Percentiles rank a stretch among this genome's conserved stretches.
phyloP scores from a whole-genome alignment of 2,113 vertebrate species.

The Sorex araneus region DNA sequence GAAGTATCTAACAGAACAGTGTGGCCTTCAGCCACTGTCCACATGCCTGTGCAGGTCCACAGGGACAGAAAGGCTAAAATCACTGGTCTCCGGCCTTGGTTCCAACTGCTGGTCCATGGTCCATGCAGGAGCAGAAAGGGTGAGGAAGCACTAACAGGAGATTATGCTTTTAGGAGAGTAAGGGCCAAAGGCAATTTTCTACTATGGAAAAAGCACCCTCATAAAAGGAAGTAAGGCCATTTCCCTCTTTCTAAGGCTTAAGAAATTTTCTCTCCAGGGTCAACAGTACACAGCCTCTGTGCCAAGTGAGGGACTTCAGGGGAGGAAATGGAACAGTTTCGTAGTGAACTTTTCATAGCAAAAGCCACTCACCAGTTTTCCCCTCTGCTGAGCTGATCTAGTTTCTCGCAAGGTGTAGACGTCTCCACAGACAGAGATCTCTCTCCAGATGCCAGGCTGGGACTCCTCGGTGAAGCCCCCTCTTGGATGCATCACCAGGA shows the following conservation, averaged over 20 bases:
- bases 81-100: no score
- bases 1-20: neutral
- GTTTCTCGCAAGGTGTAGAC: slow-evolving; percentile 98
- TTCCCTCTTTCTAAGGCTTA: neutral
- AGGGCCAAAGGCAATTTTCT: neutral
- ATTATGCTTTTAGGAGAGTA: neutral
- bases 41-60: no score
- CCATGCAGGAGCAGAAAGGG: no score
- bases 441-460: slow-evolving; percentile 96
- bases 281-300: neutral
- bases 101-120: no score
- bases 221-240: neutral
- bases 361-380: slow-evolving; percentile 94
- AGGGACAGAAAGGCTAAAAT: no score
- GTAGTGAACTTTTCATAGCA: rapidly evolving
- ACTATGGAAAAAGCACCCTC: neutral
- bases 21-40: no score
- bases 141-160: neutral
- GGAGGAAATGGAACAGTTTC: neutral
- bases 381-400: slow-evolving; percentile 96
- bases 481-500: slow-evolving; percentile 98
- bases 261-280: no score
- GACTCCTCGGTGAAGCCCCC: slow-evolving; percentile 98
- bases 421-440: slow-evolving; percentile 98
- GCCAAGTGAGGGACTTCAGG: neutral